Conservation (phyloP, 2,113 vertebrate species). For the Poeciliopsis turrubarensis region DNA sequence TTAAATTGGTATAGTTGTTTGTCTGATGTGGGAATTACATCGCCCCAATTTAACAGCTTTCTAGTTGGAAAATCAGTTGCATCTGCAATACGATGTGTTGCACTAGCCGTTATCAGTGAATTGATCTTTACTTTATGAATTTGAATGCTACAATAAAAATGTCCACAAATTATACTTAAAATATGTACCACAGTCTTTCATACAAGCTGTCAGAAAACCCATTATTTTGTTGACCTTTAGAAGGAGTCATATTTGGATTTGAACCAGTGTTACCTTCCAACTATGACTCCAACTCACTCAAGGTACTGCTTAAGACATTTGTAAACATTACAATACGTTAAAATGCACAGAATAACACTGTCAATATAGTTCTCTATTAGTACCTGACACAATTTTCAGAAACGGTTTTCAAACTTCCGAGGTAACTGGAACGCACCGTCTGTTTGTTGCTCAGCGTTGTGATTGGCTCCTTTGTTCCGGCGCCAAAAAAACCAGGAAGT, state of each 20-base stretch:
- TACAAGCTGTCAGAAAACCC: neutral
- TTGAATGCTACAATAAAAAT: neutral
- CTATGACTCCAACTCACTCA: neutral
- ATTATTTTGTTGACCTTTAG: neutral
- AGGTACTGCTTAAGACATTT: too few species aligned
- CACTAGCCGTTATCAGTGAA: neutral
- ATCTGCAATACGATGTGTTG: neutral
- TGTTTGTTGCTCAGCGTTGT: constrained; percentile 31
- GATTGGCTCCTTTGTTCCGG: constrained; percentile 49
- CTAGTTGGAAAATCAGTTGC: neutral
- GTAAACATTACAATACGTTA: neutral
- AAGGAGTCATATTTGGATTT: neutral
- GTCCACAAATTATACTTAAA: neutral
- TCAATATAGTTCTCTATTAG: neutral
- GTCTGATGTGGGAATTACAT: neutral
- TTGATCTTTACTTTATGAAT: neutral
- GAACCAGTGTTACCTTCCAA: neutral
- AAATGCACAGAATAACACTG: neutral
- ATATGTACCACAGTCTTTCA: neutral
- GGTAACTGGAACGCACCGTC: neutral
- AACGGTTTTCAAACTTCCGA: neutral
- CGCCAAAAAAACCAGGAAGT: constrained; percentile 44
- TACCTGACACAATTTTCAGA: neutral
- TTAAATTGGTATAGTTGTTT: neutral
- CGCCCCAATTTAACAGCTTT: too few species aligned